Evolutionary conservation across 2,797 vertebrate species (phyloP).

Genomic region (Typhlichthys eigenmanni): DNA sequence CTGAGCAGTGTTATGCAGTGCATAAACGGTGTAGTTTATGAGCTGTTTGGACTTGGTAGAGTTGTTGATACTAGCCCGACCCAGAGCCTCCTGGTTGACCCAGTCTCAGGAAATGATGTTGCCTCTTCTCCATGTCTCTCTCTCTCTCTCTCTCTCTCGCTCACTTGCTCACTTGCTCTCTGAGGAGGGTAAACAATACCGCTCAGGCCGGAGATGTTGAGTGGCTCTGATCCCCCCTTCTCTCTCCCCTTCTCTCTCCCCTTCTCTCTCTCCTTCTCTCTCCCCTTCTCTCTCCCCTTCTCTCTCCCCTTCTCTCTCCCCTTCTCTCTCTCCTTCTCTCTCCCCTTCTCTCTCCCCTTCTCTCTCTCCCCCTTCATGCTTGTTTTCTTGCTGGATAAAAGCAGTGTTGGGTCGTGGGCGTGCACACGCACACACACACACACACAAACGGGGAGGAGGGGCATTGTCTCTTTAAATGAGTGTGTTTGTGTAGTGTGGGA

Average conservation of each 20-base stretch:
- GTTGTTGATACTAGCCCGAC: too few relatives aligned
- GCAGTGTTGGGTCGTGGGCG: slow-evolving; percentile 1
- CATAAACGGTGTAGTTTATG: slow-evolving; percentile 1
- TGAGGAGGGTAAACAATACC: background rate
- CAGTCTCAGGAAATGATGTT: slow-evolving; percentile 42
- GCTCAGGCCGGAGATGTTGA: too few relatives aligned
- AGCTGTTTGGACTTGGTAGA: slow-evolving; percentile 7
- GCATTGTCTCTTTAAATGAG: slow-evolving; percentile 18
- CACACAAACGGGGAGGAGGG: slow-evolving; percentile 5
- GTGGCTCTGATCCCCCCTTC: background rate
- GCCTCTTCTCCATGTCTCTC: slow-evolving; percentile 33
- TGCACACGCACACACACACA: slow-evolving; percentile 7
- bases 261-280: background rate
- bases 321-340: too few relatives aligned
- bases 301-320: slow-evolving; percentile 3
- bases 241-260: slow-evolving; percentile 1
- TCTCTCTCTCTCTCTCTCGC: slow-evolving; percentile 46
- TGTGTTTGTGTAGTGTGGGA: slow-evolving; percentile 27
- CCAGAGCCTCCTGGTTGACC: slow-evolving; percentile 34
- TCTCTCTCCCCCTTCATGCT: background rate
- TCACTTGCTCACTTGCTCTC: slow-evolving; percentile 19
- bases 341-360: slow-evolving; percentile 3
- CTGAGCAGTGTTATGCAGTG: background rate
- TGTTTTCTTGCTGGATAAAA: background rate
- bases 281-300: background rate